A percentile compares a stretch with the other conserved stretches of the same genome.
These are phyloP conservation scores for Perca fluviatilis DNA, from an alignment of 2,113 vertebrate species.

Conservation along the genomic window DNA sequence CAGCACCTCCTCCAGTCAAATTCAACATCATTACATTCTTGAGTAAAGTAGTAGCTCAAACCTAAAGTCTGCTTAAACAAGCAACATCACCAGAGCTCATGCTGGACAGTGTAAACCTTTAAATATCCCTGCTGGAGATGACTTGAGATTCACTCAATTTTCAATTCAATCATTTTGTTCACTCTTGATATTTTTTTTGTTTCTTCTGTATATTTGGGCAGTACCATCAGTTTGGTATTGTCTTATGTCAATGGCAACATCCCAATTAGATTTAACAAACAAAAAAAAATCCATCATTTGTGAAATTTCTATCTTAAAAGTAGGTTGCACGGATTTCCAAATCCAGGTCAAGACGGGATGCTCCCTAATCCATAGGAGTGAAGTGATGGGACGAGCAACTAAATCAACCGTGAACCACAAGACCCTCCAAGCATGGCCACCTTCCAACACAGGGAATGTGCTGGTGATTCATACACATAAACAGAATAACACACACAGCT, in stretches of 20 bases:
- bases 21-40: neutral
- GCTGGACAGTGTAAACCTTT: conserved; percentile 7
- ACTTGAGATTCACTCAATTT: neutral
- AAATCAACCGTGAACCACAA: conserved; percentile 64
- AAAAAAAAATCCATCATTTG: neutral
- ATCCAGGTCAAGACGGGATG: conserved; percentile 76
- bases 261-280: neutral
- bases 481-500: conserved; percentile 14
- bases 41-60: neutral
- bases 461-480: conserved; percentile 32
- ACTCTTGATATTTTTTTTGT: neutral
- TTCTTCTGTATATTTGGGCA: neutral
- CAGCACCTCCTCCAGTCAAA: neutral
- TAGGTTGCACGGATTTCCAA: conserved; percentile 32
- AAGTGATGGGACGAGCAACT: conserved; percentile 43
- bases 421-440: conserved; percentile 26
- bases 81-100: neutral
- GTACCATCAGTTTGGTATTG: neutral
- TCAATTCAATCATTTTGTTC: neutral
- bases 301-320: conserved; percentile 54
- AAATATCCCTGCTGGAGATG: conserved; percentile 2
- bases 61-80: neutral
- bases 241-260: neutral
- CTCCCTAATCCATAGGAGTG: conserved; percentile 65
- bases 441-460: conserved; percentile 30